Conservation (phyloP, 2,797 vertebrate species). For the Remorina albescens region DNA sequence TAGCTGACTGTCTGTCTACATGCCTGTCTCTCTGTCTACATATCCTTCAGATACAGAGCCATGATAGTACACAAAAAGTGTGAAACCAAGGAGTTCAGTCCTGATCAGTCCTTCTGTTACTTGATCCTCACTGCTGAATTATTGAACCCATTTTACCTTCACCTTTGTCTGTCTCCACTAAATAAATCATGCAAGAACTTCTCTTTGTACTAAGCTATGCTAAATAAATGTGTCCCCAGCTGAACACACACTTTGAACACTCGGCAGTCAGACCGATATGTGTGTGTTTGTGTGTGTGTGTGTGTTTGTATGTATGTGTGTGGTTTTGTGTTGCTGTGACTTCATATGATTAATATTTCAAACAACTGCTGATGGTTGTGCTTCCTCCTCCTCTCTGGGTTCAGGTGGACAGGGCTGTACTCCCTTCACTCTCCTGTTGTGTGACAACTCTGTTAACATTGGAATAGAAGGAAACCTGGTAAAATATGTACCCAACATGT, state of each 20-base stretch:
- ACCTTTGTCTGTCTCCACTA: constrained; percentile 46
- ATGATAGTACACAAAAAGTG: background rate
- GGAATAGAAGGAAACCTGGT: too few species aligned
- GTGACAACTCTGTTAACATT: too few species aligned
- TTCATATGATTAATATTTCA: constrained; percentile 2
- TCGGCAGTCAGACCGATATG: too few species aligned
- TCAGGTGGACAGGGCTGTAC: too few species aligned
- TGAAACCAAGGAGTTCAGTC: background rate
- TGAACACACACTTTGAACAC: background rate
- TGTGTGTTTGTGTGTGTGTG: too few species aligned
- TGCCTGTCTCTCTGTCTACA: background rate
- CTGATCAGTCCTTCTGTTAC: constrained; percentile 67
- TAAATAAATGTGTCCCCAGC: background rate
- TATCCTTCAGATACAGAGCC: background rate
- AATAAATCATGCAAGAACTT: constrained; percentile 76
- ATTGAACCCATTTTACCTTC: constrained; percentile 83
- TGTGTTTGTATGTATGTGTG: too few species aligned
- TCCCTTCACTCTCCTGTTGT: too few species aligned
- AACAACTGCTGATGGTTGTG: background rate
- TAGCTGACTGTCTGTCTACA: background rate
- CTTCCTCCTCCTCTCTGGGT: background rate
- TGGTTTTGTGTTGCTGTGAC: too few species aligned
- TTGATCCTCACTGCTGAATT: constrained; percentile 89
- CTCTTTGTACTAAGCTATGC: too few species aligned
- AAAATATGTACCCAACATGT: too few species aligned